phyloP scores from a whole-genome alignment of 2,113 vertebrate species.

The Cryptotis parvus region DNA sequence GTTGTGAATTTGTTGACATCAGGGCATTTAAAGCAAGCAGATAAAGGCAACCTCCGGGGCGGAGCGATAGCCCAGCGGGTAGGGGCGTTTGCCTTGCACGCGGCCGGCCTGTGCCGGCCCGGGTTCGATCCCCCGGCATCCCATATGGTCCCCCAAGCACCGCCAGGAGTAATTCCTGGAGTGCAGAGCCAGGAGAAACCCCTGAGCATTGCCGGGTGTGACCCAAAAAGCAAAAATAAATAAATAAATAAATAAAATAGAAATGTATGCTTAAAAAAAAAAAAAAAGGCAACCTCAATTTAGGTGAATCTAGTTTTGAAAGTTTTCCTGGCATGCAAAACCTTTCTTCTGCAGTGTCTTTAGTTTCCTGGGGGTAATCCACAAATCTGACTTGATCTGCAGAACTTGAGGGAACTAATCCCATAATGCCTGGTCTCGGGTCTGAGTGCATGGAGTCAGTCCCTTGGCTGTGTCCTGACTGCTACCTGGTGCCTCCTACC shows the following conservation, averaged over 20 bases:
- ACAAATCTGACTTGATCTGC: not conserved
- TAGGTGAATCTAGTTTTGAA: constrained; percentile 21
- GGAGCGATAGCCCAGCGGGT: no score
- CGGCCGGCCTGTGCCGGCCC: no score
- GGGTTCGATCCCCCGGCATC: no score
- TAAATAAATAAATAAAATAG: no score
- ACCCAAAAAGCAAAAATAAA: no score
- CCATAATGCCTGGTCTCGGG: not conserved
- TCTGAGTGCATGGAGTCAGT: no score
- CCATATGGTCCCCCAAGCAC: no score
- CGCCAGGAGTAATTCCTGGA: no score
- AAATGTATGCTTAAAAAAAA: no score
- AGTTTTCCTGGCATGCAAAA: not conserved
- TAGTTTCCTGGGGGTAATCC: not conserved
- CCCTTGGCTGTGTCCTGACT: not conserved
- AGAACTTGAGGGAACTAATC: not conserved
- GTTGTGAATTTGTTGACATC: not conserved
- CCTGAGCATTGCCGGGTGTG: no score
- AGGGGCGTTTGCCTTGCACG: no score
- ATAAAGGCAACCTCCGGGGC: not conserved
- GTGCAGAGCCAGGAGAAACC: no score
- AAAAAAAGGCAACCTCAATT: not conserved
- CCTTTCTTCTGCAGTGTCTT: not conserved
- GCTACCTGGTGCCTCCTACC: not conserved
- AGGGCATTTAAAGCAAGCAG: not conserved